Evolutionary conservation across 2,113 vertebrate species (phyloP), one percentile per base, ranked within the genome.

Genomic region (Pseudopipra pipra): DNA sequence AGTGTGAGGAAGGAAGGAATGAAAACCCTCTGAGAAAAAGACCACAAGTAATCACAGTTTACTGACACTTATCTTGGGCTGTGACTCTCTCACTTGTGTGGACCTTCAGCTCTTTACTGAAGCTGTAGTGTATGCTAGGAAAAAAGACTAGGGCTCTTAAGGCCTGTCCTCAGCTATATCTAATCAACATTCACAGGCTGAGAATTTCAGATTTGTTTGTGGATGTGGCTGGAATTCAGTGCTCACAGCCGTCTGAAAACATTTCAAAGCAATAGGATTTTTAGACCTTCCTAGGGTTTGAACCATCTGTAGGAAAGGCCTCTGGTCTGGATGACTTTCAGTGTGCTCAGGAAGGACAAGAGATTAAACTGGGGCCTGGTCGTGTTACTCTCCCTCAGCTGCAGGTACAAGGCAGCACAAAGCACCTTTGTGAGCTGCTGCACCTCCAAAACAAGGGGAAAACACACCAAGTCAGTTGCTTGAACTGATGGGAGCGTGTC

Each of bases 161-260:
- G 3, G 43, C 37, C 24, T 68, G 4, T n/a, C 65, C 31, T 90
- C 83, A 86, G 44, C 41, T 49, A 14, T 9, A 47, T 27, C 15
- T 49, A 44, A 44, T 44, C 22, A 44, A 0, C 0, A 0, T 33
- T 65, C 31, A 44, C 8, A 54, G 30, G n/a, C 12, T 72, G 33
- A 61, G 31, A 31, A 65, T 28, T 86, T 39, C n/a, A 54, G 54
- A 52, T 73, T 86, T 5, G 2, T 47, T 68, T 68, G 14, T 61
- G 63, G 16, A 24, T 59, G 37, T 56, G 49, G 12, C 46, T 88
- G 35, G 66, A 85, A 68, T 56, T 61, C 27, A 47, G 49, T 56
- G 37, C 30, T 90, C 31, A 20, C 21, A 54, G 5, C 20, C 41
- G 74, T 71, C 43, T 80, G 33, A 43, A 47, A 80, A 62, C 22